Evolutionary conservation across 1,140 invertebrate genomes (phyloP), one percentile per base, ranked within the genome.

Genomic region (Globodera rostochiensis): DNA sequence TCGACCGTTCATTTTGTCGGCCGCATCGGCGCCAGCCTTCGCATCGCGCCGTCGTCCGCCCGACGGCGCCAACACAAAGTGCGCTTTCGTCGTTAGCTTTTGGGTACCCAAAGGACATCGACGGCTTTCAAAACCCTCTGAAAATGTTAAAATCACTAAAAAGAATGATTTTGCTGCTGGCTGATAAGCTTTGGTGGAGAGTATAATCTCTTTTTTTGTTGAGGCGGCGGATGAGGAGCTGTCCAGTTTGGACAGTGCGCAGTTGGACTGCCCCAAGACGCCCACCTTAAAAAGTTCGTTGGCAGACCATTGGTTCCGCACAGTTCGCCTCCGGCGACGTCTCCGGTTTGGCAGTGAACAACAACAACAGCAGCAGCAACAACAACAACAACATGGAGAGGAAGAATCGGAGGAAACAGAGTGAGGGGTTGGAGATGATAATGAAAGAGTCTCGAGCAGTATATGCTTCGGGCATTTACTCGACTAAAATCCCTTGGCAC

Each of bases 1-100:
- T 77, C 87, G 7, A 85, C 87, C 8, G 87, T 86, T 47, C 81
- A 79, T 21, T 87, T 87, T 57, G 87, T 87, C 19, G 86, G 87
- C 13, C 67, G 86, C 36, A 87, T 87, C 73, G 86, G 86, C 13
- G 87, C 87, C 21, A 87, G 84, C 74, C 77, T 87, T 46, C 13
- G 85, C 49, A 80, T 86, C 66, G 81, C 85, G 45, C 70, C 79
- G 25, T 69, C 77, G 25, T 69, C 64, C 64, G 70, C 66, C 21
- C 77, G 77, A 15, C 46, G 46, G 49, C 53, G 77, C 11, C 53
- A 70, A 64, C 13, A 64, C 3, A 64, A 64, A 64, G 57, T 64
- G 57, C 11, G 15, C 19, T 64, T 19, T 64, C 53, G 36, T 36
- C 36, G 36, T 36, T 36, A 36, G 36, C 36, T 36, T 21, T 66